Conservation (phyloP, 1,140 invertebrate species). For the Leptinotarsa lineolata region DNA sequence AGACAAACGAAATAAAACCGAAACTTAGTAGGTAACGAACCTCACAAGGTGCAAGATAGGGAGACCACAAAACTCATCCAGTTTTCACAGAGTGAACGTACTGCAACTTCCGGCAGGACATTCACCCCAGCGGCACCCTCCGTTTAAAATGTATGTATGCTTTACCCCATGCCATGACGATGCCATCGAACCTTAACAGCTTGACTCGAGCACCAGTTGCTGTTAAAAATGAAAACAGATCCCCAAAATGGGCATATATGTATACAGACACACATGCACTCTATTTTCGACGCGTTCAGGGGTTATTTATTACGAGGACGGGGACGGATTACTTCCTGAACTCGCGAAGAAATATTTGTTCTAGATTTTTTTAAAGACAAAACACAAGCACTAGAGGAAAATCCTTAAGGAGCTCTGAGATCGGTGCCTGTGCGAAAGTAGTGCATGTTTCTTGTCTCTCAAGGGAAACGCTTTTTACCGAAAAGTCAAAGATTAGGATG, state of each 20-base stretch:
- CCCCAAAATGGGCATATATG: background rate
- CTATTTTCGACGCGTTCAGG: background rate
- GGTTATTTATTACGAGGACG: background rate
- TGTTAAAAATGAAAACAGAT: slow-evolving; percentile 8
- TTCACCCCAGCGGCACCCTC: slow-evolving; percentile 6
- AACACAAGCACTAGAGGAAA: too few species aligned
- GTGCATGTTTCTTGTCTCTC: too few species aligned
- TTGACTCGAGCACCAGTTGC: slow-evolving; percentile 13
- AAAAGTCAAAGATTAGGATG: too few species aligned
- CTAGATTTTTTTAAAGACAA: too few species aligned
- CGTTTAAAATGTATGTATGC: background rate
- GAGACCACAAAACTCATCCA: background rate
- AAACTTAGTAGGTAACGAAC: too few species aligned
- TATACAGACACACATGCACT: background rate
- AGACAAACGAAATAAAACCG: too few species aligned
- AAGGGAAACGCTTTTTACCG: too few species aligned
- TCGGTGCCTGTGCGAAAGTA: too few species aligned
- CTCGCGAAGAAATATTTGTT: too few species aligned
- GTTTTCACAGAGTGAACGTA: slow-evolving; percentile 1
- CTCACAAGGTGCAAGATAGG: too few species aligned
- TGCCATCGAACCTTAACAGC: background rate
- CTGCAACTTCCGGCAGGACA: slow-evolving; percentile 9
- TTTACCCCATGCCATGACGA: slow-evolving; percentile 7
- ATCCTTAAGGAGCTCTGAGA: too few species aligned
- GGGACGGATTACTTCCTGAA: too few species aligned